Evolutionary conservation across 2,113 vertebrate genomes (phyloP).

Genomic region (Platichthys flesus): DNA sequence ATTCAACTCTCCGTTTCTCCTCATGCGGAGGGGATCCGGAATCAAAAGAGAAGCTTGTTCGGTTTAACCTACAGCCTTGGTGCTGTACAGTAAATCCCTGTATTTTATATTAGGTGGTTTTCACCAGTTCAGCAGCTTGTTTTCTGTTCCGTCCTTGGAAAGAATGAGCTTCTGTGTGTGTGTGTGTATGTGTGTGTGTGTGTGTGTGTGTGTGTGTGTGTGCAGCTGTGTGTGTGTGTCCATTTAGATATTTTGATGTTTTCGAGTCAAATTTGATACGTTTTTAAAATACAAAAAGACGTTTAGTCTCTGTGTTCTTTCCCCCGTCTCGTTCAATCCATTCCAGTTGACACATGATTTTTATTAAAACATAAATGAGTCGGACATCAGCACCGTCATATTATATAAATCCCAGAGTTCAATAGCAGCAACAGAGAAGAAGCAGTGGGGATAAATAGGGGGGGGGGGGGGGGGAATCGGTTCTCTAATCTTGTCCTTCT

Average conservation of each 20-base stretch:
- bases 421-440: constrained; percentile 16
- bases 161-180: background rate
- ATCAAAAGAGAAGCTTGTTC: constrained; percentile 36
- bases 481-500: background rate
- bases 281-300: background rate
- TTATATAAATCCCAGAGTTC: constrained; percentile 28
- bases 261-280: background rate
- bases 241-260: constrained; percentile 16
- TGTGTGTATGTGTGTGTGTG: background rate
- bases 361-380: constrained; percentile 27
- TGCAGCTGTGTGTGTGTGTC: background rate
- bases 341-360: background rate
- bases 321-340: constrained; percentile 1
- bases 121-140: constrained; percentile 42
- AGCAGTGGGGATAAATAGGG: constrained; percentile 8
- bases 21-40: constrained; percentile 44
- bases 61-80: constrained; percentile 36
- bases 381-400: constrained; percentile 18
- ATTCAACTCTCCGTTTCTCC: constrained; percentile 19
- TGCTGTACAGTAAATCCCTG: constrained; percentile 40
- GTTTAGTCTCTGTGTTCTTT: background rate
- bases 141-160: constrained; percentile 22
- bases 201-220: background rate
- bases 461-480: background rate
- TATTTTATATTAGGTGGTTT: constrained; percentile 33